Evolutionary conservation across 2,888 invertebrate species (phyloP), one percentile per base, ranked within the genome.

Genomic region (Gonocerus acuteangulatus): DNA sequence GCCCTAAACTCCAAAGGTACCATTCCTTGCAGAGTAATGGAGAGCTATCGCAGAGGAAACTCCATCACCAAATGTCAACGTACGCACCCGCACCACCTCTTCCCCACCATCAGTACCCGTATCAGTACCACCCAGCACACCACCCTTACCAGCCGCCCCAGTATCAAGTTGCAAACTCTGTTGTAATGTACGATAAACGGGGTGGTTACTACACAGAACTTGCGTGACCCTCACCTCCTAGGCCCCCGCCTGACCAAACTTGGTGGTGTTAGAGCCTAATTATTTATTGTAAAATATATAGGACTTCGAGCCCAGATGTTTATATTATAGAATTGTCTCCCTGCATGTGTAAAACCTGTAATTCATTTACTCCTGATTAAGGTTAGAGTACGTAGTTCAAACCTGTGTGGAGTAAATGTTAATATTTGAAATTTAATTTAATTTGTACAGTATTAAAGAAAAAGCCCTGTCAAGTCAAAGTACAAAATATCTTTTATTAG

Each of bases 1-100:
- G 77, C 74, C 69, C 76, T 74, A 69, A 65, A 64, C 61, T 66
- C 22, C 61, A 64, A 54, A 48, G 62, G 21, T 63, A 58, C 54
- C 63, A 63, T 32, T 62, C 63, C 11, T 32, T 62, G 9, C 65
- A 64, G 44, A 62, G 59, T 54, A 68, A 67, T 44, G 67, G 67
- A 19, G 66, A 65, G 36, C 61, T 60, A n/a, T 44, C 61, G 6
- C 65, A 61, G 15, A 48, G 51, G 44, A 42, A 57, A 18, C 61
- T 51, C 19, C 54, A 61, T 21, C 65, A 65, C 27, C 65, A 65
- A 48, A 48, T 58, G 45, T 62, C 62, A 13, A 56, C 61, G 22
- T 62, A 60, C 42, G 23, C 62, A 22, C 44, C 60, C 7, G 57
- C 57, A 18, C 63, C 63, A 7, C 59, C 58, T 4, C 62, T 57